Evolutionary conservation across 2,888 invertebrate genomes (phyloP).

Genomic region (Catocala nupta): DNA sequence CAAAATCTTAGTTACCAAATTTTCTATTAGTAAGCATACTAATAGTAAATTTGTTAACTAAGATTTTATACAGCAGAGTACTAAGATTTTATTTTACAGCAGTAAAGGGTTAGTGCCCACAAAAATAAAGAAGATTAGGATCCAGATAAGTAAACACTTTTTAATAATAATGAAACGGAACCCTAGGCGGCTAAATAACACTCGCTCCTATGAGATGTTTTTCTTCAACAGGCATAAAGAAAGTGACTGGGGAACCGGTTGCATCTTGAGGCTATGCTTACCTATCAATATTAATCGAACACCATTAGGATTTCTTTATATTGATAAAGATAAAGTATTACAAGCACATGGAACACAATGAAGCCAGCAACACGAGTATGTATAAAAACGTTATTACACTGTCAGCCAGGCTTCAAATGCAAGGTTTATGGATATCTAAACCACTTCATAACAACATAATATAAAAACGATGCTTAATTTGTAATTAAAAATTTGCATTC

Average conservation of each 20-base stretch:
- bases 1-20: not conserved
- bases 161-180: slow-evolving; percentile 15
- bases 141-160: slow-evolving; percentile 1
- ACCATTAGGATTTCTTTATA: slow-evolving; percentile 14
- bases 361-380: slow-evolving; percentile 1
- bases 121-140: not conserved
- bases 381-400: slow-evolving; percentile 21
- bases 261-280: slow-evolving; percentile 19
- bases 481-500: slow-evolving; percentile 22
- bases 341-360: too few relatives aligned
- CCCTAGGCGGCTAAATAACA: slow-evolving; percentile 11
- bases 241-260: slow-evolving; percentile 45
- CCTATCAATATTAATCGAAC: slow-evolving; percentile 11
- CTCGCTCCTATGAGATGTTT: slow-evolving; percentile 22
- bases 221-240: slow-evolving; percentile 24
- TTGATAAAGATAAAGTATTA: too few relatives aligned
- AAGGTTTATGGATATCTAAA: not conserved
- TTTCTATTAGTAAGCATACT: not conserved
- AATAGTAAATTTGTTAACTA: not conserved
- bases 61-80: too few relatives aligned
- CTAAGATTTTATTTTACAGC: too few relatives aligned
- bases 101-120: not conserved
- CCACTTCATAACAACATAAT: not conserved
- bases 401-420: slow-evolving; percentile 5
- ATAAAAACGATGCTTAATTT: slow-evolving; percentile 13